Evolutionary conservation across 2,113 vertebrate species (phyloP).

Genomic region (Lamprotornis superbus): DNA sequence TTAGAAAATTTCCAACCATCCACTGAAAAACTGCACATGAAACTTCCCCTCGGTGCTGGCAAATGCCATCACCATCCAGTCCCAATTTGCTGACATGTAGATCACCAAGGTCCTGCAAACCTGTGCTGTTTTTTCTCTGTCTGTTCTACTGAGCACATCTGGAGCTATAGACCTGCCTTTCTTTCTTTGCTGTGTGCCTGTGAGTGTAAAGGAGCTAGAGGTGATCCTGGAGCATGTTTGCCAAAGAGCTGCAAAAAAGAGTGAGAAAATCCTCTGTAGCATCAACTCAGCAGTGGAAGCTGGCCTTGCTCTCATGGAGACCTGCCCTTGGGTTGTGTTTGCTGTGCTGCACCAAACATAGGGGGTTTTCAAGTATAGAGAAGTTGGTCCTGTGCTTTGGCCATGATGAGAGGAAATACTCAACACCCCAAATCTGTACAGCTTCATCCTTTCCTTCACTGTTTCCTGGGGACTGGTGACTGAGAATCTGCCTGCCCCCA

Average conservation of each 20-base stretch:
- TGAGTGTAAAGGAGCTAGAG: neutral
- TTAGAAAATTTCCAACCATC: neutral
- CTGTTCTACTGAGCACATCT: neutral
- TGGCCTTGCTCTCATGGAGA: neutral
- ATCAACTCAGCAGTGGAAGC: neutral
- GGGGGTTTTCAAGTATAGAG: rapidly evolving
- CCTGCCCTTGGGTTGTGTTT: neutral
- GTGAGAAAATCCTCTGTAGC: neutral
- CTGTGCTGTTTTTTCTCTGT: neutral
- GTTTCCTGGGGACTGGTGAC: neutral
- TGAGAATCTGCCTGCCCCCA: neutral
- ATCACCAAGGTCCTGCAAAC: neutral
- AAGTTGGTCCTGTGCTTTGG: neutral
- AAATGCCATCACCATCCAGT: neutral
- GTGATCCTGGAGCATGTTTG: neutral
- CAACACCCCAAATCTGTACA: neutral
- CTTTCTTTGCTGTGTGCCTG: neutral
- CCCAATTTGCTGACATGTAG: rapidly evolving
- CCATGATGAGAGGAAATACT: neutral
- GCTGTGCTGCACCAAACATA: neutral
- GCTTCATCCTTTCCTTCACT: neutral
- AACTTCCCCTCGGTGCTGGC: neutral
- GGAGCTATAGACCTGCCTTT: neutral
- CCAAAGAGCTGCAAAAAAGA: neutral
- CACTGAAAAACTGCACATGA: neutral